Evolutionary conservation across 2,113 vertebrate genomes (phyloP).

Genomic region (Chaenocephalus aceratus): DNA sequence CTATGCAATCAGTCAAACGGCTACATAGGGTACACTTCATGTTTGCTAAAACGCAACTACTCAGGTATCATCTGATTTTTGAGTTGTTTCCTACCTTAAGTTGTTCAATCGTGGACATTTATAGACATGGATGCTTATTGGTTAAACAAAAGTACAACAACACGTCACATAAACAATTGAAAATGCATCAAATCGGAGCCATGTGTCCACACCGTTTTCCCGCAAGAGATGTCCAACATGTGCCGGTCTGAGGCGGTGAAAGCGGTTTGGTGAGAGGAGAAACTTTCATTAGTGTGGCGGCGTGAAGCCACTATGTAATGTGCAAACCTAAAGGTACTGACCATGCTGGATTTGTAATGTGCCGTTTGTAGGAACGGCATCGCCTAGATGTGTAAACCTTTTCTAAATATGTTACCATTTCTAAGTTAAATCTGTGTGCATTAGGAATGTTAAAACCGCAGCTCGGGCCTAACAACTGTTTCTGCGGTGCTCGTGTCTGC

Average conservation of each 20-base stretch:
- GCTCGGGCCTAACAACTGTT: conserved; percentile 63
- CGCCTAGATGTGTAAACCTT: conserved; percentile 59
- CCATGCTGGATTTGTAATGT: conserved; percentile 73
- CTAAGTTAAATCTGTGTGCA: conserved; percentile 48
- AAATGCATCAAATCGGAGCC: background rate
- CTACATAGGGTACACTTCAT: background rate
- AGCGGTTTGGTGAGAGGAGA: conserved; percentile 36
- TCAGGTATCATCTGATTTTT: conserved; percentile 4
- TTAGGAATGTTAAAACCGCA: conserved; percentile 72
- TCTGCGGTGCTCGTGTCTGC: conserved; percentile 68
- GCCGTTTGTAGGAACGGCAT: conserved; percentile 63
- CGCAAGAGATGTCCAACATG: conserved; percentile 47
- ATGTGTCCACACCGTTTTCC: background rate
- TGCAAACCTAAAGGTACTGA: conserved; percentile 76
- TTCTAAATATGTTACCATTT: conserved; percentile 40
- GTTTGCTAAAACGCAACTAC: background rate
- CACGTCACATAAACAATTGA: background rate
- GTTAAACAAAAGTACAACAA: background rate
- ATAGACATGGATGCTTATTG: background rate
- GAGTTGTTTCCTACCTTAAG: background rate
- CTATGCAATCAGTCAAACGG: conserved; percentile 16
- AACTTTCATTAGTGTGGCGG: conserved; percentile 70
- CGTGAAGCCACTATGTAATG: conserved; percentile 62
- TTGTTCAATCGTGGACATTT: conserved; percentile 1
- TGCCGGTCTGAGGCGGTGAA: conserved; percentile 19